Evolutionary conservation across 2,888 invertebrate genomes (phyloP).

Genomic region (Ophion ellenae): DNA sequence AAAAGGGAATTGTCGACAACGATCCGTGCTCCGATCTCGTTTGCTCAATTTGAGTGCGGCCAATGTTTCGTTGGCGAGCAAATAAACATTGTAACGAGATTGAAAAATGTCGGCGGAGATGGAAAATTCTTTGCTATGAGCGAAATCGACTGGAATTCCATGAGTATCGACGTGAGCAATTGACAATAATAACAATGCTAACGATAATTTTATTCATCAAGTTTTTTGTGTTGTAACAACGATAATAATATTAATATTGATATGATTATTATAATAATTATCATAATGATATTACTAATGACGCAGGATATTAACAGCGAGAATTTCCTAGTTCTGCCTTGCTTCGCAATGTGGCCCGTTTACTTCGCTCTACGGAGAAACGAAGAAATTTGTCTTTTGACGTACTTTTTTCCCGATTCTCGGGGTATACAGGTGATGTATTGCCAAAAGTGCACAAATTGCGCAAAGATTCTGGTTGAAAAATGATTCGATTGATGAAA

Average conservation of each 20-base stretch:
- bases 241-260: not conserved
- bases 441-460: constrained; percentile 20
- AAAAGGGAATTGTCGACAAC: not conserved
- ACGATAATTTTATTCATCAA: not conserved
- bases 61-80: constrained; percentile 82
- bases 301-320: constrained; percentile 74
- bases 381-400: constrained; percentile 80
- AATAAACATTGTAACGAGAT: constrained; percentile 73
- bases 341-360: constrained; percentile 82
- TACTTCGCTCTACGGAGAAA: constrained; percentile 81
- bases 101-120: constrained; percentile 81
- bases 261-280: too few species aligned
- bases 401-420: constrained; percentile 80
- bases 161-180: constrained; percentile 79
- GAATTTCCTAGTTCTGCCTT: constrained; percentile 76
- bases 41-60: constrained; percentile 81
- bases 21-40: constrained; percentile 7
- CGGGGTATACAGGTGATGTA: constrained; percentile 78
- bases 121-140: constrained; percentile 83
- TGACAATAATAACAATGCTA: constrained; percentile 6
- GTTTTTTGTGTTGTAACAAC: not conserved
- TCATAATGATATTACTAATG: not conserved
- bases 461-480: not conserved
- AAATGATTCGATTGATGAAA: not conserved
- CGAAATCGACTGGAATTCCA: constrained; percentile 83